Percentiles rank a stretch among this genome's conserved stretches.
Conservation (phyloP, 1,140 invertebrate genomes). For the Pseudomyrmex cubaensis region DNA sequence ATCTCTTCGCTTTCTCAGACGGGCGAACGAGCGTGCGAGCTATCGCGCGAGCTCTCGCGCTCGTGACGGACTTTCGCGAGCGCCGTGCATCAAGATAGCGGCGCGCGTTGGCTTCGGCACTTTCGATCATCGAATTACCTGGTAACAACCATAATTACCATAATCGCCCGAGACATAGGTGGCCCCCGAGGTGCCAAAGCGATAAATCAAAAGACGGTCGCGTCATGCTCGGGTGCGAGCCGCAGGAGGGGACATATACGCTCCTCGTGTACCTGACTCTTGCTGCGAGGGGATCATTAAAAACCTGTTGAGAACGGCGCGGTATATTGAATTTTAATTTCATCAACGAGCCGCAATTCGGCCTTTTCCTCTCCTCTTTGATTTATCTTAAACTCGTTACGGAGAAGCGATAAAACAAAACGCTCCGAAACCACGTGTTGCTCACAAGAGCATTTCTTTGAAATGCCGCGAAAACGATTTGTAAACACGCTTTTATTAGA, state of each 20-base stretch:
- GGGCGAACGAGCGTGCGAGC: slow-evolving; percentile 9
- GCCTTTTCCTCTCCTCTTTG: no score
- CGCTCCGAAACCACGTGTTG: no score
- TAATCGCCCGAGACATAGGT: slow-evolving; percentile 41
- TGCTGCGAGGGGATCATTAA: slow-evolving; percentile 30
- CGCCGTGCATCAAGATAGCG: slow-evolving; percentile 56
- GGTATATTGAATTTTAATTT: slow-evolving; percentile 44
- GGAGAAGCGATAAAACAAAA: no score
- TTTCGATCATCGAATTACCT: slow-evolving; percentile 64
- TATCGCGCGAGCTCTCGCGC: slow-evolving; percentile 15
- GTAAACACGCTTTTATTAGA: no score
- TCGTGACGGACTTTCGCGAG: slow-evolving; percentile 14
- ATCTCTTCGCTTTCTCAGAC: slow-evolving; percentile 1
- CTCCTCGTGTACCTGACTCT: not conserved
- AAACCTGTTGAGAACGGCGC: slow-evolving; percentile 28
- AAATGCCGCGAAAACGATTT: no score
- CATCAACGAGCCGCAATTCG: not conserved
- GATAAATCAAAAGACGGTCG: slow-evolving; percentile 57
- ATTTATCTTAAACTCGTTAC: no score
- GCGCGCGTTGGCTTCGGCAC: slow-evolving; percentile 41
- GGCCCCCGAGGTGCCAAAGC: slow-evolving; percentile 49
- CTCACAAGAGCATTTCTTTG: no score
- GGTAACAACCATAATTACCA: slow-evolving; percentile 66
- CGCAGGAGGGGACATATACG: slow-evolving; percentile 29
- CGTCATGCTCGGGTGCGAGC: slow-evolving; percentile 50